Evolutionary conservation across 1,140 invertebrate genomes (phyloP).

Genomic region (Capitella teleta): DNA sequence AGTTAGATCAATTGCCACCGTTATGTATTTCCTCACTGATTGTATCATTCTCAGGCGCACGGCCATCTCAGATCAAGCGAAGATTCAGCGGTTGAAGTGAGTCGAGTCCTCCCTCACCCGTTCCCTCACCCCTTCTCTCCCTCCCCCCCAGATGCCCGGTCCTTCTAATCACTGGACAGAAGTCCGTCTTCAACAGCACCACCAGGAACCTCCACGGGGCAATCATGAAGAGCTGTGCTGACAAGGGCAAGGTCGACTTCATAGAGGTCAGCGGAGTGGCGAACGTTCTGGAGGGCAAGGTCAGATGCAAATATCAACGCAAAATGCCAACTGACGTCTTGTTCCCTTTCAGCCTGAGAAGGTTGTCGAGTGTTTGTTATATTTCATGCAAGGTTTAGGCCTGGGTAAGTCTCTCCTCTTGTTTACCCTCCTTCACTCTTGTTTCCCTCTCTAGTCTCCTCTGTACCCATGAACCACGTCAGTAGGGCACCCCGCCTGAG

Average conservation of each 20-base stretch:
- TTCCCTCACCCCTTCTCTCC: too few relatives aligned
- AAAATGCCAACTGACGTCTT: background rate
- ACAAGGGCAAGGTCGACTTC: slow-evolving; percentile 31
- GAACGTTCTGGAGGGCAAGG: slow-evolving; percentile 38
- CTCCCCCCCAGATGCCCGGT: slow-evolving; percentile 25
- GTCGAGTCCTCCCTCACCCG: too few relatives aligned
- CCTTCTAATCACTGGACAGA: slow-evolving; percentile 67
- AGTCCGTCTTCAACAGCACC: slow-evolving; percentile 57
- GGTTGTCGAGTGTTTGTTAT: slow-evolving; percentile 64
- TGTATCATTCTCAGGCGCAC: too few relatives aligned
- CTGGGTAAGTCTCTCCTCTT: slow-evolving; percentile 39
- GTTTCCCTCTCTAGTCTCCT: slow-evolving; percentile 11
- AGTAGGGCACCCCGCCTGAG: slow-evolving; percentile 25
- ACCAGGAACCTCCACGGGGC: slow-evolving; percentile 28
- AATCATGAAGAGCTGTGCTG: slow-evolving; percentile 23
- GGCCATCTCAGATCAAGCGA: too few relatives aligned
- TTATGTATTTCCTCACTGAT: background rate
- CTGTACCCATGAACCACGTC: slow-evolving; percentile 15
- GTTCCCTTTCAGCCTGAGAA: slow-evolving; percentile 57
- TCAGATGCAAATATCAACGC: slow-evolving; percentile 9
- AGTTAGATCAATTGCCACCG: slow-evolving; percentile 41
- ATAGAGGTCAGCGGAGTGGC: slow-evolving; percentile 36
- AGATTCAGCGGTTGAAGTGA: too few relatives aligned
- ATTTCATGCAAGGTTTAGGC: slow-evolving; percentile 71
- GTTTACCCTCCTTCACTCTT: background rate